These are phyloP conservation scores for Cirrhinus mrigala DNA, from an alignment of 2,797 vertebrate genomes.

Conservation along the genomic window DNA sequence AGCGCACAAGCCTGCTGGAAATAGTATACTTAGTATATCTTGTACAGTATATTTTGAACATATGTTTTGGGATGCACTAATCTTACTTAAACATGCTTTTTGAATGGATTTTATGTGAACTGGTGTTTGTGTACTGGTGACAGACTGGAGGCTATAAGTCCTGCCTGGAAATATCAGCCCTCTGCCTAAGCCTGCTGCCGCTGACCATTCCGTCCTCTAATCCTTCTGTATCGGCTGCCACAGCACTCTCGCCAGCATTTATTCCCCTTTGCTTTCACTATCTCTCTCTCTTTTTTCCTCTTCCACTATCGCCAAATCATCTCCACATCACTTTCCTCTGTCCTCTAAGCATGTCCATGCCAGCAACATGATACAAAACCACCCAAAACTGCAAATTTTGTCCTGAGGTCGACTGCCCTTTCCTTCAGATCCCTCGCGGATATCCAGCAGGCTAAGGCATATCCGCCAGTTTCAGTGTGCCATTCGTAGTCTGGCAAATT, in stretches of 20 bases:
- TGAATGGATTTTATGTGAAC: not conserved
- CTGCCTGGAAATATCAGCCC: conserved; percentile 53
- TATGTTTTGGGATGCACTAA: not conserved
- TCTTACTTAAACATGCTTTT: not conserved
- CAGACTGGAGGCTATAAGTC: conserved; percentile 50
- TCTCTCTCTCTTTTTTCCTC: not conserved
- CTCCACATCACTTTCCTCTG: conserved; percentile 2
- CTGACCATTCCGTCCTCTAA: conserved; percentile 60
- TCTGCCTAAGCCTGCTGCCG: conserved; percentile 59
- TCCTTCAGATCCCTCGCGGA: conserved; percentile 41
- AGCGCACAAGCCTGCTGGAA: not conserved
- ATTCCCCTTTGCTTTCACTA: conserved; percentile 4
- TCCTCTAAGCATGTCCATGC: conserved; percentile 32
- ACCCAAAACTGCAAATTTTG: conserved; percentile 41
- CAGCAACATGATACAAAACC: conserved; percentile 42
- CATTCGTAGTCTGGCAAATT: conserved; percentile 64
- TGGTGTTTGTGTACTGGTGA: conserved; percentile 46
- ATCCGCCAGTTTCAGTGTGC: conserved; percentile 62
- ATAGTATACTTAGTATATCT: not conserved
- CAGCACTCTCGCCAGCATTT: conserved; percentile 31
- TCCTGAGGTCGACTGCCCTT: conserved; percentile 42
- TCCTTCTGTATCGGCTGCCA: conserved; percentile 58
- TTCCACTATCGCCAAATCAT: conserved; percentile 34
- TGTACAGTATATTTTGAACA: conserved; percentile 10
- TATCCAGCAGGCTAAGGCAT: conserved; percentile 52